Percentiles rank a stretch among this genome's conserved stretches.
phyloP scores from a whole-genome alignment of 2,888 invertebrate genomes.

The Allophyes oxyacanthae region DNA sequence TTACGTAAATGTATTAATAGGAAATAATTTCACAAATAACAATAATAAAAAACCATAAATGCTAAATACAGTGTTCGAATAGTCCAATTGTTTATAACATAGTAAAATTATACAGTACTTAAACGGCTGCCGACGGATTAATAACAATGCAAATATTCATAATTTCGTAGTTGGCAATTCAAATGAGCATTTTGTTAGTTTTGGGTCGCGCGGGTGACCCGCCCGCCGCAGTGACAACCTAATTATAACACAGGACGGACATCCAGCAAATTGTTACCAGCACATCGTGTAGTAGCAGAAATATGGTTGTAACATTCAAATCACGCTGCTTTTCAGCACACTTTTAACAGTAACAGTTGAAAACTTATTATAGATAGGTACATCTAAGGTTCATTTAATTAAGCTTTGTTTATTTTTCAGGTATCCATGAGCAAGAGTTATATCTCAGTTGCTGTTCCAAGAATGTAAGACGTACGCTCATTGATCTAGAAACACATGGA shows the following conservation, averaged over 20 bases:
- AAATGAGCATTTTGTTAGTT: conserved; percentile 74
- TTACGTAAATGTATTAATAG: too few relatives aligned
- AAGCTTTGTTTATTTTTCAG: too few relatives aligned
- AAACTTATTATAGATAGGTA: too few relatives aligned
- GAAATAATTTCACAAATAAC: not conserved
- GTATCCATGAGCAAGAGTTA: too few relatives aligned
- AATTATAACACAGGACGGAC: conserved; percentile 43
- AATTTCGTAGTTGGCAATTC: conserved; percentile 73
- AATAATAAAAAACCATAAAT: not conserved
- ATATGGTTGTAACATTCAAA: too few relatives aligned
- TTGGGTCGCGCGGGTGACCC: conserved; percentile 66
- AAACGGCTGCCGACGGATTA: conserved; percentile 55
- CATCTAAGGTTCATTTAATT: too few relatives aligned
- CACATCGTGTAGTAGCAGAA: too few relatives aligned
- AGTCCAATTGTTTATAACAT: conserved; percentile 9
- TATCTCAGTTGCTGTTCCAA: too few relatives aligned
- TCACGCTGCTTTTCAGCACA: too few relatives aligned
- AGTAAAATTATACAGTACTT: conserved; percentile 51
- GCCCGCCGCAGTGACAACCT: conserved; percentile 38
- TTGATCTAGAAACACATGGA: too few relatives aligned
- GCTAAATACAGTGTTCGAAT: not conserved
- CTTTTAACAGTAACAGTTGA: too few relatives aligned
- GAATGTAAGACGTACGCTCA: too few relatives aligned
- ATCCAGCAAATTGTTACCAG: conserved; percentile 32
- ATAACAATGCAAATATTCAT: conserved; percentile 74